Base-by-base conservation (phyloP, 2,888 invertebrate genomes). In the Dryomyza anilis region DNA sequence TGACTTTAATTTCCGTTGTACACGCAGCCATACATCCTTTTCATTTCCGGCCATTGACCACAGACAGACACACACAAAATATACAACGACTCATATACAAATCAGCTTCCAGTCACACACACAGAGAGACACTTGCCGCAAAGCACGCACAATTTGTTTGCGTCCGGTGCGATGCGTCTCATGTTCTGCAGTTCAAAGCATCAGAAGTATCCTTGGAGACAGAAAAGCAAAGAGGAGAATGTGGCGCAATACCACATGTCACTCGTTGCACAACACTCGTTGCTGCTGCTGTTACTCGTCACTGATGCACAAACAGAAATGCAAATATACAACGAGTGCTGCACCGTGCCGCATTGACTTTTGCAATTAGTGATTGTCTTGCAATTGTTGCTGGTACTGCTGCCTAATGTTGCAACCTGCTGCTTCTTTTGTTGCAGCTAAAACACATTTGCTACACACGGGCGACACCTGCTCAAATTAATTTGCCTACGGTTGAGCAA, bases 401-500 rank as follows among this genome's bases (percentile, higher is more conserved):
- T 23, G n/a, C 14, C 29, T 25, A 33, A 33, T 30, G 16, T 30
- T 0, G n/a, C 29, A 30, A 3, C 52, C 14, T 25, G 1, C 48
- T 3, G 21, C 25, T 29, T 52, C 27, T n/a, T n/a, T n/a, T n/a
- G n/a, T n/a, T n/a, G n/a, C n/a, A n/a, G 6, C 1, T 29, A 3
- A 25, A 25, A 7, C 29, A 43, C 19, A 43, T 43, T 50, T 14
- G 50, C 14, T 25, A 8, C 16, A 50, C 27, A n/a, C 30, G 19
- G 30, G 29, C n/a, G 14, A 3, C 53, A 53, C 53, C 53, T 53
- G 30, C 33, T 64, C 64, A 48, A 67, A 67, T 67, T 64, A 67
- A 67, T 61, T 67, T 64, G 64, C 67, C 46, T 46, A 21, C 59
- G 30, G 33, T 56, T 55, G 60, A 48, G 33, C 63, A 66, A 64